Conservation (phyloP, 1,140 invertebrate species). For the Zaprionus ghesquierei region DNA sequence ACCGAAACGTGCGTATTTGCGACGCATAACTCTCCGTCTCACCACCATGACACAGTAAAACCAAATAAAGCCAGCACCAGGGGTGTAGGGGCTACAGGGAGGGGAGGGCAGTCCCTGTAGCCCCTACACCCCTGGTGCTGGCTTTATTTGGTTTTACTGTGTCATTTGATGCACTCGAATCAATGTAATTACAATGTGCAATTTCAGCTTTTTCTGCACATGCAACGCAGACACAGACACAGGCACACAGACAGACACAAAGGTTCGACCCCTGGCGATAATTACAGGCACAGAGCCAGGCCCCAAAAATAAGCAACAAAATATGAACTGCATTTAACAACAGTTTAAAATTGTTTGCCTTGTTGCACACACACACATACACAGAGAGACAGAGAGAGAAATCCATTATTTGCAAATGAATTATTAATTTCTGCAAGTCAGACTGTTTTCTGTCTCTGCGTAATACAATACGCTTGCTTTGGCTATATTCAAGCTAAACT, state of each 20-base stretch:
- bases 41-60: slow-evolving; percentile 9
- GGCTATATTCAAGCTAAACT: no score
- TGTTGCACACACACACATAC: background rate
- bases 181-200: slow-evolving; percentile 2
- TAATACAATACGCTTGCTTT: background rate
- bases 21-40: no score
- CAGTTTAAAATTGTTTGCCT: background rate
- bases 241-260: no score
- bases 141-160: background rate
- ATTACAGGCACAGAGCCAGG: background rate
- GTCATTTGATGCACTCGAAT: slow-evolving; percentile 1
- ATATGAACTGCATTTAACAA: background rate
- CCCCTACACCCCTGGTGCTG: background rate
- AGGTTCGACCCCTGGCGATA: background rate
- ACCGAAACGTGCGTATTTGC: background rate
- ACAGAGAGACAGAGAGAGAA: no score
- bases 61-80: background rate
- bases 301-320: background rate
- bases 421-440: background rate
- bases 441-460: background rate
- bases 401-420: background rate
- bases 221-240: background rate
- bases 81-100: no score
- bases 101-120: no score
- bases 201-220: background rate